Evolutionary conservation across 2,888 invertebrate genomes (phyloP).

Genomic region (Cephalotes varians): DNA sequence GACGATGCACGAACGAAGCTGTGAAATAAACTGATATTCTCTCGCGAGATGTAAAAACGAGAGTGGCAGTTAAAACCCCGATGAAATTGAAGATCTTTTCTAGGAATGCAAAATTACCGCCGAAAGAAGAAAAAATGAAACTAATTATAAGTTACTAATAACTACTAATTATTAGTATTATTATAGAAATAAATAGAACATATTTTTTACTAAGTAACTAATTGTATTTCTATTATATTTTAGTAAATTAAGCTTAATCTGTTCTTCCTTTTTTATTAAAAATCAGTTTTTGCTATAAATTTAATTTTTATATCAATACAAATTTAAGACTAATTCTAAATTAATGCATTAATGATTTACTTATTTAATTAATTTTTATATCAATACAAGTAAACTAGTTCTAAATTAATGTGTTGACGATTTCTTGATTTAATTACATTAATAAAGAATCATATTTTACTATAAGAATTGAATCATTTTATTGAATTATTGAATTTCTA

Average conservation of each 20-base stretch:
- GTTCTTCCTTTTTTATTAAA: neutral
- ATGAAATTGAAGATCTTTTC: neutral
- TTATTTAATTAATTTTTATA: conserved; percentile 14
- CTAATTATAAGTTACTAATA: conserved; percentile 2
- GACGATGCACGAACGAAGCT: conserved; percentile 73
- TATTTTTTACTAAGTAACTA: neutral
- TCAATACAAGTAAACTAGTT: neutral
- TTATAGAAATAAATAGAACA: conserved; percentile 1
- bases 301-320: neutral
- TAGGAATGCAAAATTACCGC: conserved; percentile 10
- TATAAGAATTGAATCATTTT: neutral
- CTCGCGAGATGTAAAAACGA: neutral
- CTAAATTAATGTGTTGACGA: conserved; percentile 12
- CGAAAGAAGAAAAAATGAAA: neutral
- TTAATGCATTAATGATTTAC: neutral
- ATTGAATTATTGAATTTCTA: neutral
- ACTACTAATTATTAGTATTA: conserved; percentile 13
- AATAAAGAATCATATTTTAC: neutral
- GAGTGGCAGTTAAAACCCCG: neutral
- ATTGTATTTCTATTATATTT: conserved; percentile 36
- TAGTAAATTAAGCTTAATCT: neutral
- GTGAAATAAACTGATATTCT: neutral
- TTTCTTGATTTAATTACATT: neutral
- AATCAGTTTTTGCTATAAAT: neutral
- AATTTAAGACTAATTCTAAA: neutral